Conservation (phyloP, 2,113 vertebrate species). For the Burhinus oedicnemus region DNA sequence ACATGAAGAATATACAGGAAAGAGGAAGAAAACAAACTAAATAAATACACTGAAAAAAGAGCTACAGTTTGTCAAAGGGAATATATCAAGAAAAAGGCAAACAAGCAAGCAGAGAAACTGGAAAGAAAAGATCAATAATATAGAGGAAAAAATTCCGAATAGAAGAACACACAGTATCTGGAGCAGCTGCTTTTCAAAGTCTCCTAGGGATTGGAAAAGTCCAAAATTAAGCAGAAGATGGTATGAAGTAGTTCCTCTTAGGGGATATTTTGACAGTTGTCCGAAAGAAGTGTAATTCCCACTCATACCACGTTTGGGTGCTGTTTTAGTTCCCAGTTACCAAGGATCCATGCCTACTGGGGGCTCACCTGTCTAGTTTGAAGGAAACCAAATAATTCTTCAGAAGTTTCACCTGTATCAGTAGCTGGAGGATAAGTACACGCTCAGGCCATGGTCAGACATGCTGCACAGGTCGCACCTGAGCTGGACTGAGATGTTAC, state of each 20-base stretch:
- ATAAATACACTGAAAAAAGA: background rate
- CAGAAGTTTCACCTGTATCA: background rate
- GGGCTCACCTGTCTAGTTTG: background rate
- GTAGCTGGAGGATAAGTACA: background rate
- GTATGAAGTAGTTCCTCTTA: background rate
- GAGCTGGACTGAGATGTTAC: background rate
- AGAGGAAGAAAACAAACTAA: background rate
- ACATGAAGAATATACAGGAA: background rate
- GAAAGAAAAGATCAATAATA: conserved; percentile 11
- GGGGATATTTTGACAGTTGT: background rate
- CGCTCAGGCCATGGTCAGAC: too few relatives aligned
- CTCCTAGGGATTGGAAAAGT: background rate
- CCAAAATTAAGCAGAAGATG: background rate
- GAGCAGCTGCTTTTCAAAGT: background rate
- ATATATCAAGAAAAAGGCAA: background rate
- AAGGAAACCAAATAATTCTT: background rate
- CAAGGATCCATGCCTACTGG: rapidly evolving
- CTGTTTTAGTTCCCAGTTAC: background rate
- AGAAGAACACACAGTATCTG: background rate
- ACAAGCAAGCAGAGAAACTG: background rate
- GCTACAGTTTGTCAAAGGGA: background rate
- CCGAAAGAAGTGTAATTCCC: background rate
- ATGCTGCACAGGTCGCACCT: background rate
- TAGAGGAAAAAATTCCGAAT: background rate
- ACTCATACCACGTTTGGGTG: background rate